Evolutionary conservation across 2,797 vertebrate genomes (phyloP).

Genomic region (Malurus leucopterus): DNA sequence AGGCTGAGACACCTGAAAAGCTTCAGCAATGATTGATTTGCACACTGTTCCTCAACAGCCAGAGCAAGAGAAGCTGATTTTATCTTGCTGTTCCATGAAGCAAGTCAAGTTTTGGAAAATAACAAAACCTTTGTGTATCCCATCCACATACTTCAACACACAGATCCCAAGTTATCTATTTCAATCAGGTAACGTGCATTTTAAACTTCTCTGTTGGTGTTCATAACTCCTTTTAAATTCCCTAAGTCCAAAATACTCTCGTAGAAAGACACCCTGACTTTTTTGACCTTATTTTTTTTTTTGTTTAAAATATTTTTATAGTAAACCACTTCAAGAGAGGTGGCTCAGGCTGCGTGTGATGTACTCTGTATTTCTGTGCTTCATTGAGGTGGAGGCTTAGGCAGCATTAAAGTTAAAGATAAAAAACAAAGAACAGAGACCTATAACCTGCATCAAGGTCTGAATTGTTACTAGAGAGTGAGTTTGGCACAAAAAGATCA

Average conservation of each 20-base stretch:
- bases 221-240: not conserved
- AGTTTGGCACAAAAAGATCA: not conserved
- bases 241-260: not conserved
- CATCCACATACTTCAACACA: not conserved
- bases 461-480: not conserved
- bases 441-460: not conserved
- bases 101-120: not conserved
- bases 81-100: not conserved
- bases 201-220: not conserved
- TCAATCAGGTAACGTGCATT: not conserved
- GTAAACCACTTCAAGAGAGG: not conserved
- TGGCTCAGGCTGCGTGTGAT: not conserved
- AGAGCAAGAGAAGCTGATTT: slow-evolving; percentile 27
- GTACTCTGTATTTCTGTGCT: not conserved
- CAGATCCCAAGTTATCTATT: not conserved
- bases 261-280: not conserved
- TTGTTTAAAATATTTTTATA: not conserved
- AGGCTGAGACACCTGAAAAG: slow-evolving; percentile 5
- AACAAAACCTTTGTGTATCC: not conserved
- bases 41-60: slow-evolving; percentile 26
- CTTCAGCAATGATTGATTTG: slow-evolving; percentile 5
- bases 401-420: not conserved
- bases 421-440: not conserved
- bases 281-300: not conserved
- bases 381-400: not conserved